These are phyloP conservation scores for Blastomussa wellsi DNA, from an alignment of 92 coral and sea anemone species.

Conservation along the genomic window DNA sequence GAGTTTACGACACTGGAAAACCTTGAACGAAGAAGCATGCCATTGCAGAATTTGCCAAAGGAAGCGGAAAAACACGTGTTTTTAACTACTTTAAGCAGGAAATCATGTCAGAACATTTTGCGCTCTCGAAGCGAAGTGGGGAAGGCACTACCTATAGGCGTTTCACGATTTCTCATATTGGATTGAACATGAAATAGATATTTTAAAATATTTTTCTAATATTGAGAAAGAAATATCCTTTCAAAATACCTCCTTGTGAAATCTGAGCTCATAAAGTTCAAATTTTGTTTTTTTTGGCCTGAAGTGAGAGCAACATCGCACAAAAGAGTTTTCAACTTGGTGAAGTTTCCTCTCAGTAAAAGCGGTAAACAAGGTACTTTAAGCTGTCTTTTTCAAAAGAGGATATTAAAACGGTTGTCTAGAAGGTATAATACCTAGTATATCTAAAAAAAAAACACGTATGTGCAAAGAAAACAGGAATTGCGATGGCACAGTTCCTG, in stretches of 20 bases:
- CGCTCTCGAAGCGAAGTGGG: not conserved
- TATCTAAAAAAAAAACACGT: not conserved
- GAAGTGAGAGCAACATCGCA: not conserved
- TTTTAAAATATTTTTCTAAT: not conserved
- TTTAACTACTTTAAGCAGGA: not conserved
- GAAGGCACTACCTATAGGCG: not conserved
- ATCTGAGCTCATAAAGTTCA: not conserved
- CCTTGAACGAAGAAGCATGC: not conserved
- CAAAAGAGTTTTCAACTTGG: not conserved
- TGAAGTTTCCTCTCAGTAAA: not conserved
- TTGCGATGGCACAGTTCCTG: not conserved
- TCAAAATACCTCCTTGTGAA: not conserved
- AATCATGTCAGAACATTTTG: not conserved
- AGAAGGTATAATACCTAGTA: not conserved
- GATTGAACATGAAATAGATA: not conserved
- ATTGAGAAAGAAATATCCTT: no score
- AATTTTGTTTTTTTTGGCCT: slow-evolving; percentile 21
- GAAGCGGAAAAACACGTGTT: slow-evolving; percentile 1
- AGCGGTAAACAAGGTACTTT: not conserved
- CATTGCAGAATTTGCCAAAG: not conserved
- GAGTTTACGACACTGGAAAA: not conserved
- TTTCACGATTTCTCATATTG: not conserved
- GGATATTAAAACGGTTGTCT: not conserved
- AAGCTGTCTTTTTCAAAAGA: not conserved
- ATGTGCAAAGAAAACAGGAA: not conserved